Evolutionary conservation across 92 coral and sea anemone species (phyloP), one percentile per base, ranked within the genome.

Genomic region (Umimayanthus chanpuru): DNA sequence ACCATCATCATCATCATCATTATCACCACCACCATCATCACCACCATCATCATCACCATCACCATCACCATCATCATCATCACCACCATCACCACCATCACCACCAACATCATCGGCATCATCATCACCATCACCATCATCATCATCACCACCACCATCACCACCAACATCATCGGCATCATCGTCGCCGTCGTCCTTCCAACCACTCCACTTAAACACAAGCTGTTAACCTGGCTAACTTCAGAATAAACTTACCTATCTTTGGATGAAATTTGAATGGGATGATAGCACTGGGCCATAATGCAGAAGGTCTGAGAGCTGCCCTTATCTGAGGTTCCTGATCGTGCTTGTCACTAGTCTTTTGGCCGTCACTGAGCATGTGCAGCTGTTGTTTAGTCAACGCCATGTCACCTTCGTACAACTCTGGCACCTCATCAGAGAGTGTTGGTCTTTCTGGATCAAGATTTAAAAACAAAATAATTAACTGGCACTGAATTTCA

Each of bases 321-420:
- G 77, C 87, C 15, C 87, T 70, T 68, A 41, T 43, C 36, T 70
- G 28, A 43, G 77, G 87, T 4, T 70, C 87, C 30, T 83, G 66
- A 26, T 41, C 65, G 6, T 47, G 64, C 49, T 83, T 9, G 61
- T 16, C 56, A 70, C 66, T 61, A 70, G 79, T 44, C 30, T 77
- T 25, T 43, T 83, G 47, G 39, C 76, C 68, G 65, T 71, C 41
- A 32, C 77, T 72, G 87, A 83, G n/a, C 78, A 83, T 83, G 38
- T 28, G 77, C 8, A 70, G 78, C 70, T 83, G 87, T 4, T 68
- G 87, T 70, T 83, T 83, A 68, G 87, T 83, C 41, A 83, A 50
- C 36, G 87, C 87, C 87, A 83, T 83, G 38, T 83, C 87, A 6
- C 87, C 87, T 10, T 83, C 87, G 41, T 83, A 83, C 76, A 83